Percentiles rank a stretch among this genome's conserved stretches.
phyloP scores from a whole-genome alignment of 2,888 invertebrate species.

The Beris chalybata region DNA sequence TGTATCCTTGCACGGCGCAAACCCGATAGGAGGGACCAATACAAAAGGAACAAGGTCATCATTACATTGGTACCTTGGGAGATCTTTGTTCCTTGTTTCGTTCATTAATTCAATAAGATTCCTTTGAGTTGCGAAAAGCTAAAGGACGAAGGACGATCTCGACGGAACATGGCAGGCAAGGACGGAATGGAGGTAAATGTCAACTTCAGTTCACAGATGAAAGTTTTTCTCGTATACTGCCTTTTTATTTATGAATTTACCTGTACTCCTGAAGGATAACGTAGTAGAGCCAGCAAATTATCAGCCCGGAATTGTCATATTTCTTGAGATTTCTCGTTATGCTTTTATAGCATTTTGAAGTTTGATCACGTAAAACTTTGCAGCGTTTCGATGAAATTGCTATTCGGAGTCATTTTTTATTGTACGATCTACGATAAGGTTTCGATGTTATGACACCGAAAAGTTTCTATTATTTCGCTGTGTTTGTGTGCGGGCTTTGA shows the following conservation, averaged over 20 bases:
- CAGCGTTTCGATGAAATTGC: slow-evolving; percentile 20
- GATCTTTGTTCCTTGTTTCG: slow-evolving; percentile 9
- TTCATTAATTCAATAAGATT: slow-evolving; percentile 19
- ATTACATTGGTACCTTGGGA: slow-evolving; percentile 9
- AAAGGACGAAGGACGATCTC: background rate
- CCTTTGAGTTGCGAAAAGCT: slow-evolving; percentile 9
- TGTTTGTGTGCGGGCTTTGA: too few relatives aligned
- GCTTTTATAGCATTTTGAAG: slow-evolving; percentile 24
- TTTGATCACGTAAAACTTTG: slow-evolving; percentile 25
- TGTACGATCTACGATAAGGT: slow-evolving; percentile 23
- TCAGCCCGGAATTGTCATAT: slow-evolving; percentile 20
- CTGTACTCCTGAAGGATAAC: too few relatives aligned
- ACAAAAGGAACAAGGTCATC: slow-evolving; percentile 10
- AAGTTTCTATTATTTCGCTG: too few relatives aligned
- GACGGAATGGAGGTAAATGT: slow-evolving; percentile 4
- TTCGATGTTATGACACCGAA: slow-evolving; percentile 9
- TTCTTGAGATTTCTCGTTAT: slow-evolving; percentile 28
- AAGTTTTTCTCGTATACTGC: slow-evolving; percentile 1
- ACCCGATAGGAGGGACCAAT: slow-evolving; percentile 6
- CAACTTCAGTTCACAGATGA: slow-evolving; percentile 12
- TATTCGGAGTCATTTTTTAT: slow-evolving; percentile 17
- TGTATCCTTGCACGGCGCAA: background rate
- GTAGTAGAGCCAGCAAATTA: background rate
- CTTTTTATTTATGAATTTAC: too few relatives aligned
- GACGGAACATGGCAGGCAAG: background rate